These are phyloP conservation scores for Chaenogobius annularis DNA, from an alignment of 2,113 vertebrate genomes.

Conservation along the genomic window DNA sequence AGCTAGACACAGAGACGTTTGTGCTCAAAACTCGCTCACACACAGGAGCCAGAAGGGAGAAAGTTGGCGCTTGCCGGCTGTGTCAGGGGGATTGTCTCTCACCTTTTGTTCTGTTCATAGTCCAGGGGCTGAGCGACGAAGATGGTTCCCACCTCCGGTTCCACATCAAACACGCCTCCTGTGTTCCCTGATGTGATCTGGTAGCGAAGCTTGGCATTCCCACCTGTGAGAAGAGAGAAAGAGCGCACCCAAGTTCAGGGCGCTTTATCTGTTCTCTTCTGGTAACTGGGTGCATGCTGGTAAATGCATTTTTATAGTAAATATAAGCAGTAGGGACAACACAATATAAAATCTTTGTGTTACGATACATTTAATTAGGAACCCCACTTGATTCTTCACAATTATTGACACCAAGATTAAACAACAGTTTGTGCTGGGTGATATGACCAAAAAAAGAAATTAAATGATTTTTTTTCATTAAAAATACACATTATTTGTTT, in stretches of 20 bases:
- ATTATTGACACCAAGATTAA: too few relatives aligned
- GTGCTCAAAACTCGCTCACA: neutral
- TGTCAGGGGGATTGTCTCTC: neutral
- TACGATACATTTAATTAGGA: too few relatives aligned
- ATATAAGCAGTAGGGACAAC: too few relatives aligned
- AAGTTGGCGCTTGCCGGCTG: neutral
- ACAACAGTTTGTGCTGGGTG: too few relatives aligned
- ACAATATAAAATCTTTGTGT: too few relatives aligned
- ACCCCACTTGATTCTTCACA: too few relatives aligned
- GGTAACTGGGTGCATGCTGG: too few relatives aligned
- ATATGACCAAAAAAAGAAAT: too few relatives aligned
- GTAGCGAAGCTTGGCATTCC: conserved; percentile 86
- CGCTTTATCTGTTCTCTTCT: neutral
- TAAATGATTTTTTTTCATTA: too few relatives aligned
- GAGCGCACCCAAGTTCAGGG: neutral
- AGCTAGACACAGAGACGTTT: neutral
- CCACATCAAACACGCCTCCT: conserved; percentile 83
- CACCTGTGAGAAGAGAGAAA: conserved; percentile 65
- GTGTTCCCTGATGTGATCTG: conserved; percentile 87
- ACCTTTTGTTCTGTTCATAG: conserved; percentile 84
- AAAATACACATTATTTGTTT: too few relatives aligned
- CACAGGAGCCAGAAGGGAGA: neutral
- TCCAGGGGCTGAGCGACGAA: conserved; percentile 85
- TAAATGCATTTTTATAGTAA: too few relatives aligned
- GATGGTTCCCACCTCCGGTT: conserved; percentile 86